Evolutionary conservation across 2,888 invertebrate species (phyloP).

Genomic region (Callyntrura guangdongensis): DNA sequence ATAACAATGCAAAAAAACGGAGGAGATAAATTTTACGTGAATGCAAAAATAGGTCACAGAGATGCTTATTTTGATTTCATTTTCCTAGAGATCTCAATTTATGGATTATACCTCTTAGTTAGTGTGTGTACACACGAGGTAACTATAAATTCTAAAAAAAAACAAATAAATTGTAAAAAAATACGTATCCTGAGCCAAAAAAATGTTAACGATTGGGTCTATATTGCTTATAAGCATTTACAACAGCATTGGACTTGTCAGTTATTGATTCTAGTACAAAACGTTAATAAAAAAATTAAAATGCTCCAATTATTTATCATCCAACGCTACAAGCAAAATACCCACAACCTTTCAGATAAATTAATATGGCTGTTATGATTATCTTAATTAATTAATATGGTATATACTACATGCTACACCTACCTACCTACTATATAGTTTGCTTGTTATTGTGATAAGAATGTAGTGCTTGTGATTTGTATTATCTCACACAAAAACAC

Average conservation of each 20-base stretch:
- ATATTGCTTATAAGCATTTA: too few relatives aligned
- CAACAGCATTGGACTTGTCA: background rate
- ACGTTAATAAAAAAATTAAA: background rate
- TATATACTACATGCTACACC: slow-evolving; percentile 32
- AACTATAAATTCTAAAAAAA: too few relatives aligned
- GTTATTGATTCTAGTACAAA: slow-evolving; percentile 5
- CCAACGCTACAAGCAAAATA: background rate
- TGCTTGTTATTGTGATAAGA: slow-evolving; percentile 1
- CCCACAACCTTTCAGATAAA: background rate
- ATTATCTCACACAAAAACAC: slow-evolving; percentile 51
- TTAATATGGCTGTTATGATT: slow-evolving; percentile 5
- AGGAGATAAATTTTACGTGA: slow-evolving; percentile 22
- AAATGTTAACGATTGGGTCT: too few relatives aligned
- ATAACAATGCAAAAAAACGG: background rate
- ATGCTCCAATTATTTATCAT: slow-evolving; percentile 36
- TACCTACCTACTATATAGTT: too few relatives aligned
- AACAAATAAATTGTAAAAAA: too few relatives aligned
- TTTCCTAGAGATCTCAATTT: slow-evolving; percentile 2
- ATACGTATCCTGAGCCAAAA: too few relatives aligned
- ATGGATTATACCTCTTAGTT: background rate
- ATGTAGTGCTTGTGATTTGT: slow-evolving; percentile 43
- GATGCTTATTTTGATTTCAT: slow-evolving; percentile 4
- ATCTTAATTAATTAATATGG: slow-evolving; percentile 43
- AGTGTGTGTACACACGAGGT: too few relatives aligned
- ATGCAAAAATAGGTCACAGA: slow-evolving; percentile 36